Conservation (phyloP, 2,113 vertebrate species). For the Acrocephalus arundinaceus region DNA sequence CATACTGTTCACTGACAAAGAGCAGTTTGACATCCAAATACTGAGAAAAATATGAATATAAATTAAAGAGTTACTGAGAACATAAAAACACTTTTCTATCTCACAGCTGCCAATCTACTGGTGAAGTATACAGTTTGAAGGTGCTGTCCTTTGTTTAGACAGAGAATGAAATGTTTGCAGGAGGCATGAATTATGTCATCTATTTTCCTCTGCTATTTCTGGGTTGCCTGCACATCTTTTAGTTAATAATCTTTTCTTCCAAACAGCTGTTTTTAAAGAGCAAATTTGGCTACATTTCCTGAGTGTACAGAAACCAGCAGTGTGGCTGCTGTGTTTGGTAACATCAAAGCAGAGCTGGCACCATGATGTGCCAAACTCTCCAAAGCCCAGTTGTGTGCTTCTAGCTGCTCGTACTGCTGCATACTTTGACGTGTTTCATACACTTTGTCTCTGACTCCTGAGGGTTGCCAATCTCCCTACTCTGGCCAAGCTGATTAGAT, state of each 20-base stretch:
- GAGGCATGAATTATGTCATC: background rate
- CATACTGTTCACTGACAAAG: background rate
- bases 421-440: background rate
- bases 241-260: background rate
- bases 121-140: background rate
- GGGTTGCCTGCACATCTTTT: background rate
- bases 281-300: background rate
- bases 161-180: background rate
- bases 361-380: background rate
- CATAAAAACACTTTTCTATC: background rate
- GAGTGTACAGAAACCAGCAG: background rate
- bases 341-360: background rate
- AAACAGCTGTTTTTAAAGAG: background rate
- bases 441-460: background rate
- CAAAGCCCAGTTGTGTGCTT: background rate
- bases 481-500: background rate
- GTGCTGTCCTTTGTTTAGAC: background rate
- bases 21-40: background rate
- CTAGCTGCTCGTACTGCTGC: background rate
- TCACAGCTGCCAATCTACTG: background rate
- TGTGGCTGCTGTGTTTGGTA: background rate
- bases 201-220: background rate
- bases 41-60: background rate
- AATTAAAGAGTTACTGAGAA: background rate
- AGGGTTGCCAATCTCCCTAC: background rate